A percentile compares a stretch with the other conserved stretches of the same genome.
These are phyloP conservation scores for Lepidostoma basale DNA, from an alignment of 1,140 invertebrate species.

Conservation along the genomic window DNA sequence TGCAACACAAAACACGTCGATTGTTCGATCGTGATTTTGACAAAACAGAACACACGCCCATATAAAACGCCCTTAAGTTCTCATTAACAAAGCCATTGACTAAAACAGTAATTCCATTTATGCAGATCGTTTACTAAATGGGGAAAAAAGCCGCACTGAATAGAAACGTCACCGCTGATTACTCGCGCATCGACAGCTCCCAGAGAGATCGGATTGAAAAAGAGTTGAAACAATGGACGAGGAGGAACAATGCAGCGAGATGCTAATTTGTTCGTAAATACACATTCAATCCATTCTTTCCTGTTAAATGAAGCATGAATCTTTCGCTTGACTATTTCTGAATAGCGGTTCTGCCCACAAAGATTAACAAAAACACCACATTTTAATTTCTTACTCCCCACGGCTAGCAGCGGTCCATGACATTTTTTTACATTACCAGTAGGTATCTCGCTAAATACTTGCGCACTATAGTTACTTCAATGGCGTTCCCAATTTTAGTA, in stretches of 20 bases:
- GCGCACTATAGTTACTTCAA: no score
- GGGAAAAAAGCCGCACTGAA: slow-evolving; percentile 5
- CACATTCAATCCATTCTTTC: slow-evolving; percentile 36
- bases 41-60: not conserved
- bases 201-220: slow-evolving; percentile 8
- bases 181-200: slow-evolving; percentile 40
- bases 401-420: no score
- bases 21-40: not conserved
- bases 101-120: slow-evolving; percentile 3
- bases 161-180: slow-evolving; percentile 34
- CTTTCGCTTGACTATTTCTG: slow-evolving; percentile 39
- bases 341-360: slow-evolving; percentile 5
- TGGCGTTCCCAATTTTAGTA: no score
- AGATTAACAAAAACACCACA: slow-evolving; percentile 1
- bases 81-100: slow-evolving; percentile 12
- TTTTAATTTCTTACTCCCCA: no score
- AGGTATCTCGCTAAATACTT: no score
- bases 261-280: slow-evolving; percentile 46
- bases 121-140: slow-evolving; percentile 1
- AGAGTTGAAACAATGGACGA: slow-evolving; percentile 43
- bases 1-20: not conserved
- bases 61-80: slow-evolving; percentile 7
- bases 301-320: slow-evolving; percentile 42
- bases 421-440: no score
- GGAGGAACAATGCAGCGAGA: slow-evolving; percentile 15